Conservation (phyloP, 2,797 vertebrate genomes). For the Bradypodion pumilum region DNA sequence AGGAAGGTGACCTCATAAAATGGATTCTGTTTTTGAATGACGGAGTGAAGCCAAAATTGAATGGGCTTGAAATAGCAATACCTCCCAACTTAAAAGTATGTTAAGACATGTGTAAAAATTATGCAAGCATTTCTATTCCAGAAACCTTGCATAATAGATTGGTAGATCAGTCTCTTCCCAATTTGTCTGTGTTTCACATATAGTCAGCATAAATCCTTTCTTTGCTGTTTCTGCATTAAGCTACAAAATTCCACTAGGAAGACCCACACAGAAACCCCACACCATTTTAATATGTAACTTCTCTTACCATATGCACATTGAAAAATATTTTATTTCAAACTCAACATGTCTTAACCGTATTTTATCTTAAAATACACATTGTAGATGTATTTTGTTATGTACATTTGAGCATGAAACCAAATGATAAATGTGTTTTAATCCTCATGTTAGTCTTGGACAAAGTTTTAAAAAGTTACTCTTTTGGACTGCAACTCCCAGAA, state of each 20-base stretch:
- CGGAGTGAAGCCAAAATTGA: constrained; percentile 16
- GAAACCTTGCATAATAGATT: background rate
- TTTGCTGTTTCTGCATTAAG: background rate
- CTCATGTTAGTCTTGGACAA: background rate
- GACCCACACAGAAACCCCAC: no score
- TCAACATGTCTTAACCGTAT: background rate
- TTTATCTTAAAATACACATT: background rate
- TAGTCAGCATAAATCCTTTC: background rate
- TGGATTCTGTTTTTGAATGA: background rate
- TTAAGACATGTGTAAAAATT: background rate
- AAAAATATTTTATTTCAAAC: background rate
- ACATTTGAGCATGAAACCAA: background rate
- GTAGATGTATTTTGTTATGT: background rate
- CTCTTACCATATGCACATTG: background rate
- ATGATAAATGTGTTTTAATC: background rate
- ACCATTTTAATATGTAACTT: background rate
- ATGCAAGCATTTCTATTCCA: background rate
- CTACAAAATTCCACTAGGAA: no score
- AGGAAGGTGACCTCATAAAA: constrained; percentile 30
- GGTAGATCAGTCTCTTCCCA: background rate
- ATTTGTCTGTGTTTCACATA: background rate
- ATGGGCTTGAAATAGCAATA: constrained; percentile 9
- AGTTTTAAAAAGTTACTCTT: no score
- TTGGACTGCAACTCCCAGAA: no score
- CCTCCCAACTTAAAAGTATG: background rate